Evolutionary conservation across 2,113 vertebrate genomes (phyloP), one percentile per base, ranked within the genome.

Genomic region (Excalfactoria chinensis): DNA sequence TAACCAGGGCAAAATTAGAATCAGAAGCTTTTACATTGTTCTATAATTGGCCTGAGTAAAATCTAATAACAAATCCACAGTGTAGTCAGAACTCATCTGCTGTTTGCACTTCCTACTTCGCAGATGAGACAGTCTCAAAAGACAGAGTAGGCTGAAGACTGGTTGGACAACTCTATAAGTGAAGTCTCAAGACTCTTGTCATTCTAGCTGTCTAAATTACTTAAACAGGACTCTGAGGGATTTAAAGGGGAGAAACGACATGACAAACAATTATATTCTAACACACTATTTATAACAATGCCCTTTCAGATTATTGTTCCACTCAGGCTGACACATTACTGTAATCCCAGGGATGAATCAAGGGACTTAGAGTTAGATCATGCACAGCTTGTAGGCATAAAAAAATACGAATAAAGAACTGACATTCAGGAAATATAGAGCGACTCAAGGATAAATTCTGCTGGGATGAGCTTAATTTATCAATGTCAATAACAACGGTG

Each of bases 391-490:
- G 97, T 96, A 98, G 97, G 97, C 97, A 97, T 87, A 58, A 93
- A 96, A 94, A 84, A 96, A 96, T 67, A 96, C 23, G 28, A 98
- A 96, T 96, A 97, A 97, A 95, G 95, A 98, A 96, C 97, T 98
- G 98, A 99, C 98, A 98, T 98, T 98, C 97, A 98, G 96, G 97
- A 98, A 98, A 99, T 98, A 99, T 98, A 98, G 98, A 98, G 97
- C 88, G 92, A 98, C 97, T 98, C 97, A 98, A 98, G 98, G 97
- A 98, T 98, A 98, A 98, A 98, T 98, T 98, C 97, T 96, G 97
- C 97, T 96, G 93, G 98, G 98, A 98, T 98, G 97, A 99, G 98
- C 98, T 98, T 98, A 98, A 99, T 99, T 99, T 98, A 98, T 99
- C 99, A 99, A 98, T 97, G 99, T 99, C 99, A 98, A 98, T 98